Conservation (phyloP, 1,140 invertebrate genomes). For the Cepaea nemoralis region DNA sequence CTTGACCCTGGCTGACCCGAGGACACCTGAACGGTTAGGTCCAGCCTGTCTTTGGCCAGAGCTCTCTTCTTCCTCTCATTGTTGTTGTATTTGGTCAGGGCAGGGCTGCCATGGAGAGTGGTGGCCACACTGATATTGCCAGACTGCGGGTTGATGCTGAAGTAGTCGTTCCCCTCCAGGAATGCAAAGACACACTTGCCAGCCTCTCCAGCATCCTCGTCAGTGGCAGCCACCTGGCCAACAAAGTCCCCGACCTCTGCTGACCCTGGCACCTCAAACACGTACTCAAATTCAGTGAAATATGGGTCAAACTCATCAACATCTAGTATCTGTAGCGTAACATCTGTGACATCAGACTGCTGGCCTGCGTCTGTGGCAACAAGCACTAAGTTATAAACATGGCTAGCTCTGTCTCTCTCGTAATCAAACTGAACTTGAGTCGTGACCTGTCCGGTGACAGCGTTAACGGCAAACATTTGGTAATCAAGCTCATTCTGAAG, state of each 20-base stretch:
- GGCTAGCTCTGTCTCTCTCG: constrained; percentile 78
- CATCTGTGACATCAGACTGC: constrained; percentile 81
- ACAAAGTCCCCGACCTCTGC: constrained; percentile 82
- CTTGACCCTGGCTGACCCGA: constrained; percentile 88
- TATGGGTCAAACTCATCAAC: constrained; percentile 93
- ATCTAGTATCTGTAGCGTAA: constrained; percentile 88
- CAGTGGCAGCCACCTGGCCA: constrained; percentile 88
- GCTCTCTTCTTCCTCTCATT: constrained; percentile 57
- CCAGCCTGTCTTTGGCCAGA: constrained; percentile 51
- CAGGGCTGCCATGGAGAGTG: constrained; percentile 76
- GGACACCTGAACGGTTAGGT: constrained; percentile 83
- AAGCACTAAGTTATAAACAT: constrained; percentile 86
- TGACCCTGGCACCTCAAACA: constrained; percentile 82
- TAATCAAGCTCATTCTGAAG: constrained; percentile 72
- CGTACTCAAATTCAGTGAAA: constrained; percentile 85
- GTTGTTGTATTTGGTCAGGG: constrained; percentile 64
- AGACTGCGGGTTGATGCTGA: constrained; percentile 90
- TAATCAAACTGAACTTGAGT: constrained; percentile 76
- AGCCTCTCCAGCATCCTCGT: constrained; percentile 90
- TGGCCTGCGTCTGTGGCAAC: constrained; percentile 87
- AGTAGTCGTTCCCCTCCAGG: constrained; percentile 82
- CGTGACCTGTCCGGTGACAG: constrained; percentile 75
- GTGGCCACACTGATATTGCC: constrained; percentile 87
- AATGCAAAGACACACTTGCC: constrained; percentile 87
- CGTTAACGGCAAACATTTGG: constrained; percentile 59